Percentiles rank a stretch among this genome's conserved stretches.
phyloP scores from a whole-genome alignment of 53 echinoderm and acorn worm genomes.

The Echinarachnius parma region DNA sequence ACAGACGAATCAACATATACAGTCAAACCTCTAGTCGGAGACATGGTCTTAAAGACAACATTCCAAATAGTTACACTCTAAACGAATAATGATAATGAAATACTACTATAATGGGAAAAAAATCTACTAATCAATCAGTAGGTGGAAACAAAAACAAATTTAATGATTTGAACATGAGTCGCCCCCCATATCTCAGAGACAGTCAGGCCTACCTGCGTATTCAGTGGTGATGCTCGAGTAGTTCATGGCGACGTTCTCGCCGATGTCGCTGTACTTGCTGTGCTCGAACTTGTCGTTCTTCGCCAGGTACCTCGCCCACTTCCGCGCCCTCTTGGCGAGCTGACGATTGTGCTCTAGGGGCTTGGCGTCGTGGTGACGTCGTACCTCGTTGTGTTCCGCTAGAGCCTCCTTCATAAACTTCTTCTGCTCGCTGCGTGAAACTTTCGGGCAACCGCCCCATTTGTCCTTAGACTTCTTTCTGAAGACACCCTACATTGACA shows the following conservation, averaged over 20 bases:
- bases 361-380: slow-evolving; percentile 56
- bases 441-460: slow-evolving; percentile 25
- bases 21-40: too few relatives aligned
- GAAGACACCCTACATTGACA: slow-evolving; percentile 30
- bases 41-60: too few relatives aligned
- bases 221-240: slow-evolving; percentile 83
- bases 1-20: too few relatives aligned
- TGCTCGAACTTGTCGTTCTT: slow-evolving; percentile 77
- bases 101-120: too few relatives aligned
- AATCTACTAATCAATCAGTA: too few relatives aligned
- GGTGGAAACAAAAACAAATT: too few relatives aligned
- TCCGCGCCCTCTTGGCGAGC: slow-evolving; percentile 69
- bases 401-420: slow-evolving; percentile 72
- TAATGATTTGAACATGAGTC: too few relatives aligned
- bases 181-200: too few relatives aligned
- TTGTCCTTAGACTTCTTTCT: slow-evolving; percentile 47
- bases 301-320: slow-evolving; percentile 86
- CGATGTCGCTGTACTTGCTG: slow-evolving; percentile 67
- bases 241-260: slow-evolving; percentile 88
- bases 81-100: too few relatives aligned
- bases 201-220: slow-evolving; percentile 95
- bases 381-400: slow-evolving; percentile 62
- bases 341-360: slow-evolving; percentile 61
- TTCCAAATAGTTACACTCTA: too few relatives aligned
- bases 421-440: slow-evolving; percentile 60